Percentiles rank a stretch among this genome's conserved stretches.
Conservation (phyloP, 64 coral and sea anemone species). For the Hydrozoanthus tunicans region DNA sequence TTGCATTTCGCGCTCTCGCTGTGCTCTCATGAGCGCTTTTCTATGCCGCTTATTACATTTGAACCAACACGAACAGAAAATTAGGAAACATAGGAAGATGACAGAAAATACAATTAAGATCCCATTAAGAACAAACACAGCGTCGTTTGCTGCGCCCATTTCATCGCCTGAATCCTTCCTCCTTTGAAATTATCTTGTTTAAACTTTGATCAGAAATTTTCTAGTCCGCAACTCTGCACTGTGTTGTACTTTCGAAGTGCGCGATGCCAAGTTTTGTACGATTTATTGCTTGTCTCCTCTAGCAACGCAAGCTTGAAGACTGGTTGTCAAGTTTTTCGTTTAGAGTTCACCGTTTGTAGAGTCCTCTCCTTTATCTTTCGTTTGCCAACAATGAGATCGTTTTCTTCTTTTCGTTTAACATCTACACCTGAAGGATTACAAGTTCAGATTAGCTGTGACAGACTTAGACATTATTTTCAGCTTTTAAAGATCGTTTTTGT, state of each 20-base stretch:
- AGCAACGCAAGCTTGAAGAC: no score
- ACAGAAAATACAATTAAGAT: slow-evolving; percentile 42
- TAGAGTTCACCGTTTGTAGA: no score
- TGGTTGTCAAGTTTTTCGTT: no score
- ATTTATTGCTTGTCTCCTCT: no score
- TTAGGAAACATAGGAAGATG: slow-evolving; percentile 32
- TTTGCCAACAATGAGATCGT: no score
- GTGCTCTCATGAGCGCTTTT: slow-evolving; percentile 12
- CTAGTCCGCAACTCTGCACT: no score
- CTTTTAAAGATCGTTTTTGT: neutral
- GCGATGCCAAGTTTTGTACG: no score
- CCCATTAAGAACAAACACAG: slow-evolving; percentile 48
- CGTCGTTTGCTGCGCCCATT: slow-evolving; percentile 21
- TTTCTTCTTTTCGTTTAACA: no score
- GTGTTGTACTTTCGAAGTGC: no score
- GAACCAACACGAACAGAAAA: slow-evolving; percentile 54
- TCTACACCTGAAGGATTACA: neutral
- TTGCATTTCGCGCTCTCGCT: neutral
- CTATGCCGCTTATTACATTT: slow-evolving; percentile 54
- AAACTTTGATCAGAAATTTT: no score
- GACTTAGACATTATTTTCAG: neutral
- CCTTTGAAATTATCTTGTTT: no score
- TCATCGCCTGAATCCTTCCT: neutral
- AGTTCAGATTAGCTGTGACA: neutral
- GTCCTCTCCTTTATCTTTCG: no score